These are phyloP conservation scores for Andricus grossulariae DNA, from an alignment of 1,140 invertebrate genomes.

Conservation along the genomic window DNA sequence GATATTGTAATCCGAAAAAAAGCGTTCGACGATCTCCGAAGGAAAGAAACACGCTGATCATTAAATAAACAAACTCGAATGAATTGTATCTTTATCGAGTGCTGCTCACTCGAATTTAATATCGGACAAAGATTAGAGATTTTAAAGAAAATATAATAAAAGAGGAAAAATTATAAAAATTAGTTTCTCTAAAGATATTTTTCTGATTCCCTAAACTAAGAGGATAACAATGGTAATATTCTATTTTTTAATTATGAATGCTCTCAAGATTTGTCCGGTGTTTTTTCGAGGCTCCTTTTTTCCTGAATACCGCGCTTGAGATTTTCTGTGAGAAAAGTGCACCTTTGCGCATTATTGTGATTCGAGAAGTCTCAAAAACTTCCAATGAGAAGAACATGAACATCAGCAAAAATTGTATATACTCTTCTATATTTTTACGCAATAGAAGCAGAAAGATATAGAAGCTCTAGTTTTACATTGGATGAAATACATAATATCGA, in stretches of 20 bases:
- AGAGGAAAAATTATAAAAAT: conserved; percentile 1
- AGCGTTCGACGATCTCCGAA: conserved; percentile 28
- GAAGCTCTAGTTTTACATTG: conserved; percentile 21
- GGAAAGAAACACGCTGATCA: conserved; percentile 25
- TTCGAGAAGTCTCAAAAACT: conserved; percentile 22
- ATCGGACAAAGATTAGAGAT: conserved; percentile 23
- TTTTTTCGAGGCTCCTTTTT: conserved; percentile 20
- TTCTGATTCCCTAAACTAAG: conserved; percentile 11
- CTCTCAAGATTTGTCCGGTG: conserved; percentile 23
- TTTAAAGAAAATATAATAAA: conserved; percentile 3
- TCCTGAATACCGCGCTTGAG: conserved; percentile 4
- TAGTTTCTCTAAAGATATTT: conserved; percentile 21
- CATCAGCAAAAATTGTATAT: conserved; percentile 22
- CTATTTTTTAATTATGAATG: conserved; percentile 20
- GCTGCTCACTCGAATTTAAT: conserved; percentile 15
- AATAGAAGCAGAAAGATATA: conserved; percentile 16
- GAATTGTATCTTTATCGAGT: conserved; percentile 29
- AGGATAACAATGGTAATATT: neutral
- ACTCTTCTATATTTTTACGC: neutral
- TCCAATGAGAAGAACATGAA: conserved; percentile 20
- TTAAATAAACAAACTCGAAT: conserved; percentile 13
- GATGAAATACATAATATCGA: neutral
- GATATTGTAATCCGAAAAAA: conserved; percentile 47
- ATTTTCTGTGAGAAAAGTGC: conserved; percentile 9
- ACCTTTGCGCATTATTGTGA: conserved; percentile 20